phyloP scores from a whole-genome alignment of 2,113 vertebrate genomes.

The Emydocephalus ijimae region DNA sequence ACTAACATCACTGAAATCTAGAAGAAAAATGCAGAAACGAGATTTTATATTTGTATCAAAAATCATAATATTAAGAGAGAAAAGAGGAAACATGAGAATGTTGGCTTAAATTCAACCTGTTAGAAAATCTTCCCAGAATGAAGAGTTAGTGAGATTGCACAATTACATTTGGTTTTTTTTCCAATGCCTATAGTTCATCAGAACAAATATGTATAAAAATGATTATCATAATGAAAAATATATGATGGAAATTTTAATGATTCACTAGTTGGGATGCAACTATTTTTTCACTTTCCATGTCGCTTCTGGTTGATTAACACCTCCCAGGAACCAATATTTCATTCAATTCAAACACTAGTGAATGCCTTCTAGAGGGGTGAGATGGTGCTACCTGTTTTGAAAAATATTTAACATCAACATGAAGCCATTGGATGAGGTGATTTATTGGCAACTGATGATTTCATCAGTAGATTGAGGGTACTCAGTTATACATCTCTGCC shows the following conservation, averaged over 20 bases:
- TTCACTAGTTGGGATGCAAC: not conserved
- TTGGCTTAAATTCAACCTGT: not conserved
- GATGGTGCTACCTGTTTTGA: not conserved
- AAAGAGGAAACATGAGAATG: not conserved
- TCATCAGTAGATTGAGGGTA: not conserved
- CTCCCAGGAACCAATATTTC: not conserved
- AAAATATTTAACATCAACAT: not conserved
- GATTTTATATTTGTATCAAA: not conserved
- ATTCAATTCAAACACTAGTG: not conserved
- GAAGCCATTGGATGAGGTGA: not conserved
- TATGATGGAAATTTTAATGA: not conserved
- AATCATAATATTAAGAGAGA: not conserved
- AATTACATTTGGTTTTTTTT: not conserved
- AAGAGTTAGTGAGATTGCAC: not conserved
- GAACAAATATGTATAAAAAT: not conserved
- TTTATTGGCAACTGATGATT: not conserved
- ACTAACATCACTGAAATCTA: not conserved
- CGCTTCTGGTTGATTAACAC: not conserved
- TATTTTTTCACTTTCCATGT: not conserved
- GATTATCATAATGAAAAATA: not conserved
- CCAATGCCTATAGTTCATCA: not conserved
- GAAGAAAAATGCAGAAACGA: not conserved
- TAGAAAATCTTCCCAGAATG: not conserved
- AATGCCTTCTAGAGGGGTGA: not conserved
- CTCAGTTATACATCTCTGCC: not conserved